Evolutionary conservation across 2,797 vertebrate genomes (phyloP).

Genomic region (Cichlasoma orientale): DNA sequence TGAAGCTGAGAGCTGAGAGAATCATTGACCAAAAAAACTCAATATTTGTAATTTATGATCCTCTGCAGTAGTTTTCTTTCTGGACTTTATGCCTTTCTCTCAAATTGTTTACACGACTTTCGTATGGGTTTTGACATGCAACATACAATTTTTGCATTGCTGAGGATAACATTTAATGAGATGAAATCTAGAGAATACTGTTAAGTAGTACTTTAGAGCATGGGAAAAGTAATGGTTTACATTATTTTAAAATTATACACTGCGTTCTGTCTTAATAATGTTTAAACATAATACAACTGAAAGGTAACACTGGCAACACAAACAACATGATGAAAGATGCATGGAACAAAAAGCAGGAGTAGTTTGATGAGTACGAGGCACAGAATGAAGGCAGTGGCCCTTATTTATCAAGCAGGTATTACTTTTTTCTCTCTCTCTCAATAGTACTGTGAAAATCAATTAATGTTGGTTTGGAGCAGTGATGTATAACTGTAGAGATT

Average conservation of each 20-base stretch:
- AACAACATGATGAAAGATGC: slow-evolving; percentile 35
- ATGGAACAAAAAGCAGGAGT: slow-evolving; percentile 23
- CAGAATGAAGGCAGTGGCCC: slow-evolving; percentile 68
- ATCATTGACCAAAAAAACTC: slow-evolving; percentile 52
- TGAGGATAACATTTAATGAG: slow-evolving; percentile 70
- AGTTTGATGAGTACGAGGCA: slow-evolving; percentile 60
- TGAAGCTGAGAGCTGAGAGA: slow-evolving; percentile 68
- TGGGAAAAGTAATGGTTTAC: slow-evolving; percentile 58
- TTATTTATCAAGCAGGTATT: slow-evolving; percentile 64
- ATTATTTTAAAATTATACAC: slow-evolving; percentile 61
- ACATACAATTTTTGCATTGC: slow-evolving; percentile 77
- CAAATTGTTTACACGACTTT: slow-evolving; percentile 54
- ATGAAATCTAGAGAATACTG: slow-evolving; percentile 66
- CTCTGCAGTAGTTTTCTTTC: slow-evolving; percentile 70
- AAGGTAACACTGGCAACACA: slow-evolving; percentile 6
- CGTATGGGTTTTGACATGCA: slow-evolving; percentile 75
- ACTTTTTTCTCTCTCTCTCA: not conserved
- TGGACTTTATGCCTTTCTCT: slow-evolving; percentile 58
- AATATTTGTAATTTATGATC: slow-evolving; percentile 63
- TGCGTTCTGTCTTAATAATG: slow-evolving; percentile 14
- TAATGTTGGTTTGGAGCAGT: not conserved
- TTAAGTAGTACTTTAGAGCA: slow-evolving; percentile 50
- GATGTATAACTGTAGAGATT: not conserved
- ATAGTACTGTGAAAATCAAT: not conserved
- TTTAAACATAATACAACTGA: slow-evolving; percentile 28